Evolutionary conservation across 2,113 vertebrate species (phyloP), one percentile per base, ranked within the genome.

Genomic region (Ochotona princeps): DNA sequence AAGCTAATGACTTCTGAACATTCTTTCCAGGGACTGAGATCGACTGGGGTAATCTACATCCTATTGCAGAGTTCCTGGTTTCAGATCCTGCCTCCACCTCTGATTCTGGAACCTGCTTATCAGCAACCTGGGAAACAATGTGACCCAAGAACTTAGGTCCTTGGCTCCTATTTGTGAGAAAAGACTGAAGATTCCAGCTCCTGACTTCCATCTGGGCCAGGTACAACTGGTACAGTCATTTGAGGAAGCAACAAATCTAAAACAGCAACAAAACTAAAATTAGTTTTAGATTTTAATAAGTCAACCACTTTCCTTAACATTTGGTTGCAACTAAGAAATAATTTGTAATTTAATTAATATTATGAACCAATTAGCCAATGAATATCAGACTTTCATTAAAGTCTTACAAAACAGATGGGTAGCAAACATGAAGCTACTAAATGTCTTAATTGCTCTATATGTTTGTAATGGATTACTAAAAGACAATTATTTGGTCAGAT

Each of bases 361-460:
- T 69, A 15, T 82, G 49, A 86, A 49, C 49, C 7, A 67, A 1
- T 74, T 84, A 93, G 28, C 18, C 61, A 51, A 15, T 87, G 84
- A 91, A 67, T 38, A 57, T 78, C 61, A 8, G 30, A 85, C 32
- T 88, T 70, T 54, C n/a, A 5, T 72, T 92, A 73, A 89, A 61
- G 32, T 76, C 51, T 78, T 89, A 80, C 7, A 63, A 67, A 87
- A 66, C 17, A 81, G 15, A 20, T 79, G 15, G 14, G 15, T 38
- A 81, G 30, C 72, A 94, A 93, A 92, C 9, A 94, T 74, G 80
- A 92, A 95, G 67, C 67, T 73, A 96, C 78, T 90, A 93, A 93
- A 78, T 87, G 47, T 51, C 44, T 81, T 92, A 94, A 92, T 91
- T 89, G 12, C 13, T 94, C 7, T 91, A 20, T 84, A 44, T 61